Evolutionary conservation across 2,797 vertebrate species (phyloP), one percentile per base, ranked within the genome.

Genomic region (Lerista edwardsae): DNA sequence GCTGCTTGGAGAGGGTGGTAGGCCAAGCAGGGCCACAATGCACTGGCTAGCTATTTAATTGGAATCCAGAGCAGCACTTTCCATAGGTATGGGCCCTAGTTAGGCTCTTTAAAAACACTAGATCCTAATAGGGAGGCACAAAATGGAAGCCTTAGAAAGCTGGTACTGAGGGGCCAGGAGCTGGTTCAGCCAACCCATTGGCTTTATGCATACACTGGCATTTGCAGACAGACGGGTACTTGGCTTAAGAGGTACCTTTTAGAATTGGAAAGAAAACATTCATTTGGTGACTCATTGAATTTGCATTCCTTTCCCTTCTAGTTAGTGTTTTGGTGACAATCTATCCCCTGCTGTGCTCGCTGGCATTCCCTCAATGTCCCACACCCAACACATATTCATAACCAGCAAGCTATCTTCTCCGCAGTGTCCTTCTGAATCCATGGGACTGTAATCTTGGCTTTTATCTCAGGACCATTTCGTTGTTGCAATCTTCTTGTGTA

Each of bases 291-390:
- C 39, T 85, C 27, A 27, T 25, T 84, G 0, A 0, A 74, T 80
- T 47, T 85, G 57, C 5, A 69, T 71, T 73, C 7, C 39, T 31
- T 81, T 41, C 9, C 41, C 51, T 68, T 59, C 21, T 68, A 87
- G 75, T 11, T 39, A 82, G 72, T 39, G 51, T 69, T 89, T 85
- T 71, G 79, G 10, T 83, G 83, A 75, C n/a, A 84, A 41, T 61
- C 21, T 67, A 77, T 64, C 10, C 36, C 79, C 57, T 57, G 44
- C 64, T 76, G 57, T 1, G 44, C 8, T 44, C 72, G 0, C 44
- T 5, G 5, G 3, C 68, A 74, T 34, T 85, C 80, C 69, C 34
- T 59, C 55, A 47, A 0, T 2, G 77, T 6, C 75, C 69, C 25
- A 34, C 84, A 76, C n/a, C 27, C 23, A 68, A 19, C 5, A 5